A percentile compares a stretch with the other conserved stretches of the same genome.
phyloP scores from a whole-genome alignment of 2,888 invertebrate species.

The Macaria liturata region DNA sequence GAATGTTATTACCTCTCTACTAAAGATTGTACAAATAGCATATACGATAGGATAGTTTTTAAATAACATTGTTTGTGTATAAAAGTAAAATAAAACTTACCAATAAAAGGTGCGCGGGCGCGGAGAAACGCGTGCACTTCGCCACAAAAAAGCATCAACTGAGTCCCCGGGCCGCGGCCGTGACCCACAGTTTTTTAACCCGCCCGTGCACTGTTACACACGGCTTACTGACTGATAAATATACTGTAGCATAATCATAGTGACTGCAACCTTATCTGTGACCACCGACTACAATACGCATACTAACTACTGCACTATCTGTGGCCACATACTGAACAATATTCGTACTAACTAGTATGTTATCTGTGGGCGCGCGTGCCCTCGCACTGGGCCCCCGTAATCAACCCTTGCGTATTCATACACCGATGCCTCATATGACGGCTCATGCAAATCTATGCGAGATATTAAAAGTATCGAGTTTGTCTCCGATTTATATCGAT shows the following conservation, averaged over 20 bases:
- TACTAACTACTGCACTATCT: slow-evolving; percentile 15
- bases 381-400: slow-evolving; percentile 47
- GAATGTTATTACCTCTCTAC: too few species aligned
- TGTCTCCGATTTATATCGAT: slow-evolving; percentile 23
- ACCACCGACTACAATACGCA: slow-evolving; percentile 23
- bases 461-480: slow-evolving; percentile 23
- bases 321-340: not conserved
- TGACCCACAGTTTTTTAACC: slow-evolving; percentile 72
- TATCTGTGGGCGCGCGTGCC: slow-evolving; percentile 51
- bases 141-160: slow-evolving; percentile 64
- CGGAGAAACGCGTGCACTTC: slow-evolving; percentile 55
- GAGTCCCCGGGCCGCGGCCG: slow-evolving; percentile 51
- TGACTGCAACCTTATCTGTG: slow-evolving; percentile 12
- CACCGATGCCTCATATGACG: slow-evolving; percentile 53
- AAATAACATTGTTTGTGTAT: too few species aligned
- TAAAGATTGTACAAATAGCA: too few species aligned
- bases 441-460: slow-evolving; percentile 35
- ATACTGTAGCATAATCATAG: slow-evolving; percentile 39
- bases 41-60: too few species aligned
- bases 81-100: slow-evolving; percentile 41
- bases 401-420: slow-evolving; percentile 79
- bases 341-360: slow-evolving; percentile 8
- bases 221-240: too few species aligned
- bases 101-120: slow-evolving; percentile 54
- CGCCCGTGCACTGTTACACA: slow-evolving; percentile 33